Percentiles rank a stretch among this genome's conserved stretches.
phyloP scores from a whole-genome alignment of 2,797 vertebrate genomes.

The Graptemys geographica region DNA sequence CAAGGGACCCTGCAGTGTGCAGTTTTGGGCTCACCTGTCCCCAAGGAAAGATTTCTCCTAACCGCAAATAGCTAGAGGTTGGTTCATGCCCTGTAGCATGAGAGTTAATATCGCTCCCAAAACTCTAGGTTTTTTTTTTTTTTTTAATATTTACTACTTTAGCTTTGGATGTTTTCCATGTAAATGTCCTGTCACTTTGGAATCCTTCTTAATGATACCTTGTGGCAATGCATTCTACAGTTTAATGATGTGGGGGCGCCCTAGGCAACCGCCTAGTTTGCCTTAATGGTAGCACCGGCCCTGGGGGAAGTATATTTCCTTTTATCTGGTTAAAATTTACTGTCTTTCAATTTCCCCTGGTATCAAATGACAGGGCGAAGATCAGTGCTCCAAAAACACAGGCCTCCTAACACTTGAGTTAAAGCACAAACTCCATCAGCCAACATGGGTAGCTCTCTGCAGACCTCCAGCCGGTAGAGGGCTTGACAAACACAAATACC shows the following conservation, averaged over 20 bases:
- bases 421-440: fast-evolving
- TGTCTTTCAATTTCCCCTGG: neutral
- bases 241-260: neutral
- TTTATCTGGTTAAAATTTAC: fast-evolving
- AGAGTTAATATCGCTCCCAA: neutral
- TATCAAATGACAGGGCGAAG: neutral
- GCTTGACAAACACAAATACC: neutral
- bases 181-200: neutral
- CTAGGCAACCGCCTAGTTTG: no score
- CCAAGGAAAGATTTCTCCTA: neutral
- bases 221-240: neutral
- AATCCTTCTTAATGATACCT: neutral
- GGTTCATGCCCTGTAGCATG: neutral
- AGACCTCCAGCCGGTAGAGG: neutral
- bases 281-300: no score
- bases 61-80: neutral
- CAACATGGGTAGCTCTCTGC: neutral
- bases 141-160: fast-evolving
- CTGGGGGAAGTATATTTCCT: neutral
- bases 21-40: neutral
- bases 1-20: neutral
- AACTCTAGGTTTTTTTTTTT: neutral
- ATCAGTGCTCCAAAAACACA: neutral
- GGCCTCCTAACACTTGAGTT: fast-evolving
- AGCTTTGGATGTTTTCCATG: neutral